These are phyloP conservation scores for Arvicanthis niloticus DNA, from an alignment of 2,113 vertebrate genomes.

Conservation along the genomic window DNA sequence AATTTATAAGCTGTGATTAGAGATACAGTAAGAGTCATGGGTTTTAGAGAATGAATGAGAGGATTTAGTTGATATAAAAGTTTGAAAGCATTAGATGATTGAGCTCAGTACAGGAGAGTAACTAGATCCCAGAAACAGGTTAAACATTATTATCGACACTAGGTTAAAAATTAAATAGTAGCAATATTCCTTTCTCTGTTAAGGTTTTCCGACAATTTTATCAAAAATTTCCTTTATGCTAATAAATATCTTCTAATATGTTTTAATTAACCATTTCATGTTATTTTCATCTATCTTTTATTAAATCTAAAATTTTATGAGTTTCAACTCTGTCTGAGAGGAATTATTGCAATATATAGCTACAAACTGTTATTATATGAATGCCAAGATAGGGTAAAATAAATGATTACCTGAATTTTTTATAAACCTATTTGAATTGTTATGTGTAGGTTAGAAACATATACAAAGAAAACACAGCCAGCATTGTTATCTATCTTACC, in stretches of 20 bases:
- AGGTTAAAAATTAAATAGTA: neutral
- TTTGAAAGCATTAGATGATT: neutral
- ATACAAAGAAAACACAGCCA: neutral
- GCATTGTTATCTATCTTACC: neutral
- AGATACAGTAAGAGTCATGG: neutral
- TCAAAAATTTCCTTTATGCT: neutral
- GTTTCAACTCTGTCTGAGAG: neutral
- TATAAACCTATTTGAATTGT: neutral
- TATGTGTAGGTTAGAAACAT: neutral
- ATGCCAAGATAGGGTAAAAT: neutral
- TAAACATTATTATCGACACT: neutral
- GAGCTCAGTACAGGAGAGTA: neutral
- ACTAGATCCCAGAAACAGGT: neutral
- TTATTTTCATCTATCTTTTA: neutral
- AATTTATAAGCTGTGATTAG: neutral
- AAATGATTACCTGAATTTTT: neutral
- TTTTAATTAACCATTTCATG: neutral
- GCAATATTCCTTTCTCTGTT: neutral
- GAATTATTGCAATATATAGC: neutral
- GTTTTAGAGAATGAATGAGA: neutral
- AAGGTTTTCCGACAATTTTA: neutral
- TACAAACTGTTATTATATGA: neutral
- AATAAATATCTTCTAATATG: neutral
- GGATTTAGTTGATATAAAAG: neutral
- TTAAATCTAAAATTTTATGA: neutral